These are phyloP conservation scores for Parauchenoglanis ngamensis DNA, from an alignment of 2,797 vertebrate species.

Conservation along the genomic window DNA sequence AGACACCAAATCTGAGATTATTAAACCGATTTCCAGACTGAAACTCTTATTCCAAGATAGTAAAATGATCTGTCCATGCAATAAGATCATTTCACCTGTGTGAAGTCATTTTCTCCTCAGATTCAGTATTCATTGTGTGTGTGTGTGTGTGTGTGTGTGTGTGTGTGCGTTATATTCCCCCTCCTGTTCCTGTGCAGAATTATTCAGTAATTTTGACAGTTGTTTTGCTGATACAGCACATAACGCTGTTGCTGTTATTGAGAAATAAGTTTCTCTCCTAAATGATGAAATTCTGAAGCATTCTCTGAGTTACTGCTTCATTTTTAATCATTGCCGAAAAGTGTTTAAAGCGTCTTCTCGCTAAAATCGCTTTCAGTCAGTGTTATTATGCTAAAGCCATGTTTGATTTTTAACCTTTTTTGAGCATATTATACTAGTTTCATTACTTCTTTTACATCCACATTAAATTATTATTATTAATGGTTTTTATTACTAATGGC, in stretches of 20 bases:
- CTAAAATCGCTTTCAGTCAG: background rate
- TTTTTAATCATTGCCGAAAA: background rate
- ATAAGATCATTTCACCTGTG: too few relatives aligned
- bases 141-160: too few relatives aligned
- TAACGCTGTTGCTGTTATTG: background rate
- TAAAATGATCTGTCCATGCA: too few relatives aligned
- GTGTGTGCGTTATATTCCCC: background rate
- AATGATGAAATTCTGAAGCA: background rate
- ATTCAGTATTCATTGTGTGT: too few relatives aligned
- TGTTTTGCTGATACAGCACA: background rate
- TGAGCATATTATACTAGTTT: background rate
- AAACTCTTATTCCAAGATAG: too few relatives aligned
- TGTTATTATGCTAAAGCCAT: background rate
- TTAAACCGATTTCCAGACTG: too few relatives aligned
- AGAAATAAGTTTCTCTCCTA: background rate
- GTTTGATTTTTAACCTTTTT: background rate
- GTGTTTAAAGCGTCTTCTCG: background rate
- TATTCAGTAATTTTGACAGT: background rate
- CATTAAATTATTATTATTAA: background rate
- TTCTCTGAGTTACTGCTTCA: background rate
- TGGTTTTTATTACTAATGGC: background rate
- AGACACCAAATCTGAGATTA: too few relatives aligned
- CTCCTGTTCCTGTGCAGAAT: background rate
- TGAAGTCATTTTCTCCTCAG: too few relatives aligned
- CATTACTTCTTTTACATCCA: background rate